Conservation (phyloP, 2,888 invertebrate genomes). For the Oligia strigilis region DNA sequence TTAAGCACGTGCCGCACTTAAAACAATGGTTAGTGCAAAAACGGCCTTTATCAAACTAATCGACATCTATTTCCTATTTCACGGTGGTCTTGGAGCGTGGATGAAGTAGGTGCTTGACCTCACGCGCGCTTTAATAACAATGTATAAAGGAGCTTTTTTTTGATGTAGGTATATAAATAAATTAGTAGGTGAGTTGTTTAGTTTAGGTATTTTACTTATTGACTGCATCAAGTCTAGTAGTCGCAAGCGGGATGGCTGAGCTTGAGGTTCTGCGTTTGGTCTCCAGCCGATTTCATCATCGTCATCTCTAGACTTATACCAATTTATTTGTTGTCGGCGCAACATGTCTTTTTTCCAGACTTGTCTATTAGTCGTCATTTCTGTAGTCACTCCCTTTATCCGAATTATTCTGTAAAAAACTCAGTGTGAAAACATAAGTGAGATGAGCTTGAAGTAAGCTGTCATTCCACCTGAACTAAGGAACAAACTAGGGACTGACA, state of each 20-base stretch:
- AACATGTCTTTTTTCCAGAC: not conserved
- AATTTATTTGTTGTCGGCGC: not conserved
- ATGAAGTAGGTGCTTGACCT: conserved; percentile 68
- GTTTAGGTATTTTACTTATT: not conserved
- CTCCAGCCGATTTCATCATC: not conserved
- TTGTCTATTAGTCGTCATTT: not conserved
- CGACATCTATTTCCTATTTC: conserved; percentile 63
- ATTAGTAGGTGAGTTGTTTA: conserved; percentile 2
- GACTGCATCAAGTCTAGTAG: not conserved
- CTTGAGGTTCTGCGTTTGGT: not conserved
- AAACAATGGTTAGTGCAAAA: conserved; percentile 65
- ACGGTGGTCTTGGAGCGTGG: conserved; percentile 67
- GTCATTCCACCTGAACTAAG: not conserved
- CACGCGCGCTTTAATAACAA: conserved; percentile 46
- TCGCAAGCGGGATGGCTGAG: not conserved
- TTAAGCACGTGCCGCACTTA: conserved; percentile 62
- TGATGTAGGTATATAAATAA: conserved; percentile 38
- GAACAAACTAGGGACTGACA: not conserved
- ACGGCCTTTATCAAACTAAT: conserved; percentile 59
- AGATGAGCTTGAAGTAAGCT: not conserved
- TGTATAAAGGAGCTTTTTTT: conserved; percentile 43
- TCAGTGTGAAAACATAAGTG: not conserved
- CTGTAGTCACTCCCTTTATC: not conserved
- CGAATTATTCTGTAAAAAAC: not conserved
- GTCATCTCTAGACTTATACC: not conserved